Evolutionary conservation across 1,140 invertebrate species (phyloP).

Genomic region (Tetraneura akinire): DNA sequence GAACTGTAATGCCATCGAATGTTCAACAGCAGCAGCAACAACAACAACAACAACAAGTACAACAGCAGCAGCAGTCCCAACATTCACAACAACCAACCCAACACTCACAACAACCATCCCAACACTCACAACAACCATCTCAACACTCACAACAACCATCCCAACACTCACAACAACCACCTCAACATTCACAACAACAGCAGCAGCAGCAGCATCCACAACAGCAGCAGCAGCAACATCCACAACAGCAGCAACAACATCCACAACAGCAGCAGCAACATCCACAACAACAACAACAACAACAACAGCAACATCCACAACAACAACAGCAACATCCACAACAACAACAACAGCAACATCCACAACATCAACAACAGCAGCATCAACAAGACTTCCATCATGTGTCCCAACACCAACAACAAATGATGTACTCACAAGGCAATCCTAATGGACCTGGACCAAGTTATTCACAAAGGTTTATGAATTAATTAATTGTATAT

Average conservation of each 20-base stretch:
- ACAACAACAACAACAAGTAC: too few species aligned
- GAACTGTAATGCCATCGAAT: slow-evolving; percentile 58
- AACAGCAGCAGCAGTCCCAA: too few species aligned
- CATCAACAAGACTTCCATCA: slow-evolving; percentile 56
- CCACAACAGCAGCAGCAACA: slow-evolving; percentile 56
- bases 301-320: slow-evolving; percentile 45
- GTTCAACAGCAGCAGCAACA: slow-evolving; percentile 59
- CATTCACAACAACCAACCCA: too few species aligned
- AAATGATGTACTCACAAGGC: slow-evolving; percentile 54
- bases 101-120: too few species aligned
- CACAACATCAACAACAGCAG: slow-evolving; percentile 57
- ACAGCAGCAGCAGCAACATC: slow-evolving; percentile 58
- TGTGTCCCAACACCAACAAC: slow-evolving; percentile 54
- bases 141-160: too few species aligned
- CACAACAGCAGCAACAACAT: slow-evolving; percentile 56
- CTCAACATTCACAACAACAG: too few species aligned
- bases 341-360: slow-evolving; percentile 60
- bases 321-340: slow-evolving; percentile 55
- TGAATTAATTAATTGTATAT: slow-evolving; percentile 46
- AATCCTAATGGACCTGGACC: slow-evolving; percentile 31
- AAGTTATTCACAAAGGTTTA: slow-evolving; percentile 49
- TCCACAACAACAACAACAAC: slow-evolving; percentile 51
- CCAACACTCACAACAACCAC: too few species aligned
- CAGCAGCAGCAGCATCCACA: slow-evolving; percentile 60
- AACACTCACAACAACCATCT: too few species aligned